Conservation (phyloP, 2,797 vertebrate species). For the Gadopsis marmoratus region DNA sequence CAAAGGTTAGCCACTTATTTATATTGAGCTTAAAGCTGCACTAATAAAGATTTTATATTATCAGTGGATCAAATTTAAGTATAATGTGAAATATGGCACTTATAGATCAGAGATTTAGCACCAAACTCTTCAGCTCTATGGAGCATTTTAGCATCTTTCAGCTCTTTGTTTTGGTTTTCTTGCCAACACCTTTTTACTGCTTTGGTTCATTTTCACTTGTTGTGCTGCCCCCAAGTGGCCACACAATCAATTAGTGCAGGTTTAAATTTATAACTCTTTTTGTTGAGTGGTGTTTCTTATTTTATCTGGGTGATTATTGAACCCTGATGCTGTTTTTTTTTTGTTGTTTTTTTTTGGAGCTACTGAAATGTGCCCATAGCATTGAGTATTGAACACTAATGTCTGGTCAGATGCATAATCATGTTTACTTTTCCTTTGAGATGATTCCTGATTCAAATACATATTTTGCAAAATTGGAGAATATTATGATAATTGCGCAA, state of each 20-base stretch:
- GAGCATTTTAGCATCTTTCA: background rate
- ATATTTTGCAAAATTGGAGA: too few species aligned
- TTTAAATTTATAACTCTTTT: too few species aligned
- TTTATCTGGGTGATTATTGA: background rate
- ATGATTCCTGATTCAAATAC: background rate
- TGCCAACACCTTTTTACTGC: too few species aligned
- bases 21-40: background rate
- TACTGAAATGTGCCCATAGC: background rate
- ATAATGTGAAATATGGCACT: background rate
- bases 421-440: background rate
- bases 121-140: background rate
- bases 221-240: too few species aligned
- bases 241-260: too few species aligned
- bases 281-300: too few species aligned
- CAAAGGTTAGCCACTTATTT: constrained; percentile 85
- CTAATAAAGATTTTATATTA: background rate
- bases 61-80: too few species aligned
- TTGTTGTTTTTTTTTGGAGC: too few species aligned
- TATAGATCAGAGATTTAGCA: background rate
- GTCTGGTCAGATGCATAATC: background rate
- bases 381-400: background rate
- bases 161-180: background rate
- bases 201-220: background rate
- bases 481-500: background rate
- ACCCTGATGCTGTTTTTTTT: background rate